Conservation (phyloP, 1,140 invertebrate species). For the Drosophila asahinai region DNA sequence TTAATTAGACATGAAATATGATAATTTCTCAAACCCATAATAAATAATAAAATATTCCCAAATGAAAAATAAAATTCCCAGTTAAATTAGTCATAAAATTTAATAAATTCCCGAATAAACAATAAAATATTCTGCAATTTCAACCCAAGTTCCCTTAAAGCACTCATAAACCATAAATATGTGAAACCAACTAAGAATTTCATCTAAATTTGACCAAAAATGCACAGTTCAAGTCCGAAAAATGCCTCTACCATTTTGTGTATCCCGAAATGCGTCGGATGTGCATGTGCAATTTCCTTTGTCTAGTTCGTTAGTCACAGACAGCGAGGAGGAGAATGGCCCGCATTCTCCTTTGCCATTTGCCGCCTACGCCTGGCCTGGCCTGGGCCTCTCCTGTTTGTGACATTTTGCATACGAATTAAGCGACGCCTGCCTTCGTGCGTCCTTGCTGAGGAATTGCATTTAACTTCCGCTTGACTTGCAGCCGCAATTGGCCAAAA, state of each 20-base stretch:
- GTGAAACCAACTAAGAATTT: too few species aligned
- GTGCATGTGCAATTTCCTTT: conserved; percentile 11
- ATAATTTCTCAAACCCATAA: too few species aligned
- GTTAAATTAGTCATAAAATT: too few species aligned
- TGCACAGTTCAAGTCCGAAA: background rate
- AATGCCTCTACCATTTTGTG: background rate
- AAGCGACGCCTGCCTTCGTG: background rate
- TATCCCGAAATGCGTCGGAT: background rate
- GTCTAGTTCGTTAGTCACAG: conserved; percentile 36
- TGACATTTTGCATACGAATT: conserved; percentile 36
- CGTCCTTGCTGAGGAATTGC: conserved; percentile 12
- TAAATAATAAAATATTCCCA: too few species aligned
- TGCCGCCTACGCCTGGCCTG: background rate
- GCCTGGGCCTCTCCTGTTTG: conserved; percentile 13
- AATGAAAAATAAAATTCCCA: too few species aligned
- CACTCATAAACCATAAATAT: background rate
- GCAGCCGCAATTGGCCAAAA: conserved; percentile 17
- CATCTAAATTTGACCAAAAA: background rate
- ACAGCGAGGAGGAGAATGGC: background rate
- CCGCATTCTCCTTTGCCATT: background rate
- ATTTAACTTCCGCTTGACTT: conserved; percentile 34
- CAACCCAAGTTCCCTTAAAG: too few species aligned
- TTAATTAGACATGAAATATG: too few species aligned
- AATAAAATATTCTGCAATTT: background rate
- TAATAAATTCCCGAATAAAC: too few species aligned